phyloP scores from a whole-genome alignment of 2,113 vertebrate genomes.

The Clupea harengus region DNA sequence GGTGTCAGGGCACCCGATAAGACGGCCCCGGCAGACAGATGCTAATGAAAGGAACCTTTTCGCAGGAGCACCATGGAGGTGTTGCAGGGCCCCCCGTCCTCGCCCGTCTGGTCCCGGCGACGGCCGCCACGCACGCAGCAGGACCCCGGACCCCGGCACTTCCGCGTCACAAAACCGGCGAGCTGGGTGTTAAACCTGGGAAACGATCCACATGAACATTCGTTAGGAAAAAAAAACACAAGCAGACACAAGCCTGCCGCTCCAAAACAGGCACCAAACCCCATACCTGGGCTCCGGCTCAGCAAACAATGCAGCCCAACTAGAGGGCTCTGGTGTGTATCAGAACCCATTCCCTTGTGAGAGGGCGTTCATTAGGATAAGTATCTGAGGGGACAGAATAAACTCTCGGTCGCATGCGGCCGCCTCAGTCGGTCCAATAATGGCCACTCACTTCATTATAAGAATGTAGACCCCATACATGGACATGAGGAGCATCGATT shows the following conservation, averaged over 20 bases:
- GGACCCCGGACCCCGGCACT: conserved; percentile 27
- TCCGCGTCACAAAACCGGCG: conserved; percentile 56
- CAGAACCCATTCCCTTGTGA: background rate
- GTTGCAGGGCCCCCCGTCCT: conserved; percentile 61
- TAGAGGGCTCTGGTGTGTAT: background rate
- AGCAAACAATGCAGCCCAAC: background rate
- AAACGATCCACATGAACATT: background rate
- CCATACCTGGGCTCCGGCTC: background rate
- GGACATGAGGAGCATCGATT: conserved; percentile 71
- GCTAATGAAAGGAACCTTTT: conserved; percentile 59
- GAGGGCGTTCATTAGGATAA: conserved; percentile 5
- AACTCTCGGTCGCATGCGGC: background rate
- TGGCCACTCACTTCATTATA: conserved; percentile 74
- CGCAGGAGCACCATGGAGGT: conserved; percentile 73
- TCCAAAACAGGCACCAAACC: background rate
- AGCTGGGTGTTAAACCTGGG: conserved; percentile 72
- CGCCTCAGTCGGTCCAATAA: background rate
- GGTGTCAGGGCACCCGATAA: background rate
- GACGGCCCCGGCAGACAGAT: background rate
- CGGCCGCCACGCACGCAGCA: conserved; percentile 49
- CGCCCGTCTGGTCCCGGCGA: conserved; percentile 55
- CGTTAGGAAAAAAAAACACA: background rate
- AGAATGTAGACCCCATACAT: conserved; percentile 77
- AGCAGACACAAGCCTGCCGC: background rate
- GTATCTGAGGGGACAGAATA: background rate